phyloP scores from a whole-genome alignment of 2,113 vertebrate genomes.

The Lasiurus cinereus region DNA sequence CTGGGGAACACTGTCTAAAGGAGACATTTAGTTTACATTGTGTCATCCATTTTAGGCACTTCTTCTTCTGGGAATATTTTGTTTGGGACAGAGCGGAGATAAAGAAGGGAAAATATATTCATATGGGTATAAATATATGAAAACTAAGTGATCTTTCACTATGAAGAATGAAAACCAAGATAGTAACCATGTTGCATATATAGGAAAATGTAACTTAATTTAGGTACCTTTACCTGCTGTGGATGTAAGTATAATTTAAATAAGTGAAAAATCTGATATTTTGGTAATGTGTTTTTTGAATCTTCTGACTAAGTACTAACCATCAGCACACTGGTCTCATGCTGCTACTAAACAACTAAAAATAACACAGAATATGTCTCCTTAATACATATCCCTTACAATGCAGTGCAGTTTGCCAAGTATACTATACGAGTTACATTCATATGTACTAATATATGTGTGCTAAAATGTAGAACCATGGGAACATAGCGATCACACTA shows the following conservation, averaged over 20 bases:
- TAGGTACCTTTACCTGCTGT: conserved; percentile 78
- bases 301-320: conserved; percentile 79
- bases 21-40: background rate
- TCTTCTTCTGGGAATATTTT: background rate
- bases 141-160: conserved; percentile 58
- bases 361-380: conserved; percentile 79
- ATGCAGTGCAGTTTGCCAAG: conserved; percentile 48
- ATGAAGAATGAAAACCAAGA: conserved; percentile 78
- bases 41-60: background rate
- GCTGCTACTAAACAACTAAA: conserved; percentile 76
- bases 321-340: conserved; percentile 82
- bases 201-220: conserved; percentile 84
- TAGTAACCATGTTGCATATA: conserved; percentile 81
- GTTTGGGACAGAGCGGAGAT: background rate
- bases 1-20: background rate
- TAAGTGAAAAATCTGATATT: conserved; percentile 83
- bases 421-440: conserved; percentile 51
- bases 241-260: conserved; percentile 85
- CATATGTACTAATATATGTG: background rate
- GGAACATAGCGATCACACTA: background rate
- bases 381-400: conserved; percentile 46
- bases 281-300: conserved; percentile 83
- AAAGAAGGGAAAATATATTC: conserved; percentile 41
- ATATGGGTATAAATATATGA: conserved; percentile 22
- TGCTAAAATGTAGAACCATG: conserved; percentile 17